These are phyloP conservation scores for Drosophila paulistorum DNA, from an alignment of 1,140 invertebrate species.

Conservation along the genomic window DNA sequence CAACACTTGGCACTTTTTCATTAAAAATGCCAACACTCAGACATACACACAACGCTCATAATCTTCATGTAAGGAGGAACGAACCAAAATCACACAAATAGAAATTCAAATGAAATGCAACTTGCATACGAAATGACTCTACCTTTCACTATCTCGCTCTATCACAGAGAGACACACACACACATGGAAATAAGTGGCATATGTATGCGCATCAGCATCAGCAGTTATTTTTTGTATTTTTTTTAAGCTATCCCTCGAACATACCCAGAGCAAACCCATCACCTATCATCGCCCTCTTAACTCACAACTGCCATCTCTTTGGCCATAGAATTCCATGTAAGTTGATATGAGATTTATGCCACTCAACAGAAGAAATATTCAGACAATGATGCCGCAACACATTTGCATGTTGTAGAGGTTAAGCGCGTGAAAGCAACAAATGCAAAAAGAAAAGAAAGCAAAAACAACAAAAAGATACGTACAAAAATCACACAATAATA, in stretches of 20 bases:
- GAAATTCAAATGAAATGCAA: slow-evolving; percentile 61
- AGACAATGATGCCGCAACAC: slow-evolving; percentile 45
- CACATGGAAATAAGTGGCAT: slow-evolving; percentile 20
- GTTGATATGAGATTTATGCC: slow-evolving; percentile 64
- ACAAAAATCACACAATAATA: slow-evolving; percentile 23
- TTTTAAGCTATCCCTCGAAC: slow-evolving; percentile 33
- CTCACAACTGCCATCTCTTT: slow-evolving; percentile 2
- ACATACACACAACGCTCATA: slow-evolving; percentile 8
- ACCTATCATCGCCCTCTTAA: slow-evolving; percentile 2
- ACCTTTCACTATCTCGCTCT: not conserved
- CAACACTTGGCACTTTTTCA: slow-evolving; percentile 6
- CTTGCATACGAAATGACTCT: slow-evolving; percentile 57
- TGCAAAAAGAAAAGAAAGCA: not conserved
- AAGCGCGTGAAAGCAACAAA: slow-evolving; percentile 25
- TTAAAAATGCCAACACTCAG: slow-evolving; percentile 13
- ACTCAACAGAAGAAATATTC: slow-evolving; percentile 49
- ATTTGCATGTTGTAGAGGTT: slow-evolving; percentile 55
- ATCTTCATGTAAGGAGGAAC: slow-evolving; percentile 21
- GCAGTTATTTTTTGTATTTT: too few species aligned
- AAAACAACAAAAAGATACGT: slow-evolving; percentile 35
- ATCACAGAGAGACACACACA: slow-evolving; percentile 15
- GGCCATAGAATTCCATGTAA: slow-evolving; percentile 8
- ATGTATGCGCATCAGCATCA: slow-evolving; percentile 31
- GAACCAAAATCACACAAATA: slow-evolving; percentile 29
- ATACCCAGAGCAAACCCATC: slow-evolving; percentile 51